These are phyloP conservation scores for Marisa cornuarietis DNA, from an alignment of 1,140 invertebrate genomes.

Conservation along the genomic window DNA sequence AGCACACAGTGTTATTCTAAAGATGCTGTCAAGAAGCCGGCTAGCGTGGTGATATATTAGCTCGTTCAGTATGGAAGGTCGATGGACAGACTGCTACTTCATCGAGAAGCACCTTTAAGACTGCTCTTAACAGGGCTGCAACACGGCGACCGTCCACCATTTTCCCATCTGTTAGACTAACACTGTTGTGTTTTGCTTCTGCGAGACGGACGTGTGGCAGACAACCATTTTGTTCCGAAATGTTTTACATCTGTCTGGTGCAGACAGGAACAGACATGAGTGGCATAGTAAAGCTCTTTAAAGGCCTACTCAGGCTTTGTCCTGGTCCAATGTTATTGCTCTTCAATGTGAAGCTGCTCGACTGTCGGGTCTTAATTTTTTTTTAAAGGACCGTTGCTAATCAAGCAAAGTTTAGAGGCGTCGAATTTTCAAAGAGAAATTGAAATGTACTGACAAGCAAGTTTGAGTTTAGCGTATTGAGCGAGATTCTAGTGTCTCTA, in stretches of 20 bases:
- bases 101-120: too few relatives aligned
- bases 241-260: not conserved
- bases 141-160: conserved; percentile 1
- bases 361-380: not conserved
- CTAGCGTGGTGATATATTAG: not conserved
- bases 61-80: not conserved
- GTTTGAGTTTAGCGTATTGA: too few relatives aligned
- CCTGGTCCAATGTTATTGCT: not conserved
- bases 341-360: not conserved
- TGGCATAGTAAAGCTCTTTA: not conserved
- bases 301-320: not conserved
- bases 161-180: conserved; percentile 3
- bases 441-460: not conserved
- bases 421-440: not conserved
- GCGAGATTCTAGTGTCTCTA: too few relatives aligned
- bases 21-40: not conserved
- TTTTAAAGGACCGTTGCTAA: not conserved
- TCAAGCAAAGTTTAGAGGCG: not conserved
- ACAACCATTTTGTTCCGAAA: not conserved
- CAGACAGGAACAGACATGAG: not conserved
- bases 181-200: not conserved
- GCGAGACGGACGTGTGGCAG: not conserved
- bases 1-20: not conserved
- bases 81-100: not conserved
- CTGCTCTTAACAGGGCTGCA: not conserved